Base-by-base conservation (phyloP, 2,888 invertebrate genomes). In the Melieria picta region DNA sequence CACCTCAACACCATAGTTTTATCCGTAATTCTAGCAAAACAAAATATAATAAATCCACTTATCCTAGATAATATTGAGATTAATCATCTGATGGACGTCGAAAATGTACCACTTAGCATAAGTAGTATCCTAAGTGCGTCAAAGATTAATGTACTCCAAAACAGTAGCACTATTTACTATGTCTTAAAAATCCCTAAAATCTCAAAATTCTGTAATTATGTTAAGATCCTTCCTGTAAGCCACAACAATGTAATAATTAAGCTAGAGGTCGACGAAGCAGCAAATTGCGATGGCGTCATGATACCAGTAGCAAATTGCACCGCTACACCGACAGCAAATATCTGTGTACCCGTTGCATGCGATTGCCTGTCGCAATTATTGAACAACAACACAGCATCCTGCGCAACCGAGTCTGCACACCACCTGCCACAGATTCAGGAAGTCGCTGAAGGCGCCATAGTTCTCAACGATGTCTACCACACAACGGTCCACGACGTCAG, bases 381-480 rank as follows among this genome's bases (percentile, higher is more conserved):
- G n/a, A 50, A 50, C 52, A 50, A 50, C 52, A 50, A 50, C n/a
- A 50, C 52, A 50, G 52, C 52, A 50, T 11, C 10, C 52, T 50
- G 52, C 52, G 52, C 52, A 50, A 50, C 52, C 52, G 52, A 50
- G n/a, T 50, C 52, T 11, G 52, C 52, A 11, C 52, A 50, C n/a
- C 52, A 50, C 52, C n/a, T 50, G n/a, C 52, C 52, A 50, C 10
- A 10, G n/a, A 50, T 50, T n/a, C 52, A 50, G 52, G n/a, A 10
- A 50, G n/a, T 50, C 52, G 52, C 3, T n/a, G 52, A 50, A n/a
- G 52, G 52, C 10, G n/a, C n/a, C 10, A 50, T 50, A 11, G n/a
- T 50, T 50, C 52, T 50, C 10, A 50, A 50, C n/a, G 52, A 50
- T n/a, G 52, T 50, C 10, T 50, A 10, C 10, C 10, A 50, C n/a